A percentile compares a stretch with the other conserved stretches of the same genome.
Evolutionary conservation across 2,113 vertebrate species (phyloP).

Genomic region (Bombycilla garrulus): DNA sequence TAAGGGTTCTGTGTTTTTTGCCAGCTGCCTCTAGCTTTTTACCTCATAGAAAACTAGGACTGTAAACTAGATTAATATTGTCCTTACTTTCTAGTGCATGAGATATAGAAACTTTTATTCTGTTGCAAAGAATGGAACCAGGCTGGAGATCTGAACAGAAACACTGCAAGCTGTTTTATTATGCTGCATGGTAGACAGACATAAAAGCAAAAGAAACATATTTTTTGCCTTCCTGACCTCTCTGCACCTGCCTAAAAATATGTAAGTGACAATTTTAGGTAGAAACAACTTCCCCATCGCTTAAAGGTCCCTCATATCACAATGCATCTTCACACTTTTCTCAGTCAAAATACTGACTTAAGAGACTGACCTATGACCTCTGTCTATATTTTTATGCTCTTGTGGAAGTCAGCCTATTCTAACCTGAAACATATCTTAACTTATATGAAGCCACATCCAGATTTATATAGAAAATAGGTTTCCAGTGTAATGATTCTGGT

Average conservation of each 20-base stretch:
- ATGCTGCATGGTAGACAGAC: background rate
- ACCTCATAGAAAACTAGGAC: background rate
- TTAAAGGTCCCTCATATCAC: background rate
- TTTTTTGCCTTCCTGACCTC: background rate
- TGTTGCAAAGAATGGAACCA: background rate
- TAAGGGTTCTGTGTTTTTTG: background rate
- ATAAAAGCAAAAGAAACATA: background rate
- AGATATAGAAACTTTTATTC: background rate
- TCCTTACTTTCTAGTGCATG: background rate
- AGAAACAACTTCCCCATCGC: background rate
- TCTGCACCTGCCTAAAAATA: constrained; percentile 16
- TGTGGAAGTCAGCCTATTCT: background rate
- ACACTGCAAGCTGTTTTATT: background rate
- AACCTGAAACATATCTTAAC: background rate
- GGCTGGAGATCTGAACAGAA: background rate
- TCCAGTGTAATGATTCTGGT: background rate
- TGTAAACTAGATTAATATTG: background rate
- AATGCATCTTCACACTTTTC: background rate
- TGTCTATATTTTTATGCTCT: background rate
- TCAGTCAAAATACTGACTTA: background rate
- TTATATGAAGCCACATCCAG: background rate
- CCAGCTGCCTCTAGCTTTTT: background rate
- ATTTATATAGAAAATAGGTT: background rate
- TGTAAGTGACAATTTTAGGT: background rate
- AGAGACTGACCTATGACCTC: background rate